Percentiles rank a stretch among this genome's conserved stretches.
phyloP scores from a whole-genome alignment of 2,888 invertebrate species.

The Tetragonisca angustula region DNA sequence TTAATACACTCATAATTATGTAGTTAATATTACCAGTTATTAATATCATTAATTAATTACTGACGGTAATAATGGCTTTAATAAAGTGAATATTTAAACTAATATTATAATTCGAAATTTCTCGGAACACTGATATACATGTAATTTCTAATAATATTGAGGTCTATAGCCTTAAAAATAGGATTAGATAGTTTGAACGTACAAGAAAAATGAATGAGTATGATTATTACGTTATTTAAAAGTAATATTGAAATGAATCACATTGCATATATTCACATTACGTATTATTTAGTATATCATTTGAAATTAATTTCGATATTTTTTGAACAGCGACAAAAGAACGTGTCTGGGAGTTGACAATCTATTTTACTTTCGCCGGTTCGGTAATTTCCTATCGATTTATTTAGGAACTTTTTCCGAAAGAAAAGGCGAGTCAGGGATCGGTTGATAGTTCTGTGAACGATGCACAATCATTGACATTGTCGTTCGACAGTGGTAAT shows the following conservation, averaged over 20 bases:
- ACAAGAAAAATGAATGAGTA: not conserved
- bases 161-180: not conserved
- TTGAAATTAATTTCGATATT: not conserved
- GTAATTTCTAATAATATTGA: not conserved
- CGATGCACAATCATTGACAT: slow-evolving; percentile 34
- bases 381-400: slow-evolving; percentile 18
- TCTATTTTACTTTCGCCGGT: not conserved
- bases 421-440: slow-evolving; percentile 20
- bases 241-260: too few species aligned
- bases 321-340: not conserved
- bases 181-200: not conserved
- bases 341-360: not conserved
- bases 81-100: not conserved
- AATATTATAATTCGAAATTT: not conserved
- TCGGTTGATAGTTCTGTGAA: slow-evolving; percentile 37
- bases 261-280: too few species aligned
- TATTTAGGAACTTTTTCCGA: slow-evolving; percentile 14
- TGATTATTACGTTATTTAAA: too few species aligned
- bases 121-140: not conserved
- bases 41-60: not conserved
- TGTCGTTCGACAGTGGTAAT: slow-evolving; percentile 43
- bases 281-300: too few species aligned
- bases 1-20: too few species aligned
- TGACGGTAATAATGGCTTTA: too few species aligned
- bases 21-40: not conserved